phyloP scores from a whole-genome alignment of 2,888 invertebrate species.

The Diadegma fenestrale region DNA sequence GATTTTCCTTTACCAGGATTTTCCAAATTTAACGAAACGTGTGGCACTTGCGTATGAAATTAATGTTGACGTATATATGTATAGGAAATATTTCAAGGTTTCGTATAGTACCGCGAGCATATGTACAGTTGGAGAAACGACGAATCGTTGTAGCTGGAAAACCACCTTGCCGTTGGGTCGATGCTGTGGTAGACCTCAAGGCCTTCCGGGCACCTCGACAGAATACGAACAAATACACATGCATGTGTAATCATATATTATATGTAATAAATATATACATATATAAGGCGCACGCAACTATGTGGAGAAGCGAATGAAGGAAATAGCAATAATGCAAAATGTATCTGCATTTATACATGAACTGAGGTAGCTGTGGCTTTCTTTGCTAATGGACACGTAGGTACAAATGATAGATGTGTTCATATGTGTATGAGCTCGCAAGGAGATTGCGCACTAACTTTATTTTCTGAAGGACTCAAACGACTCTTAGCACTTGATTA shows the following conservation, averaged over 20 bases:
- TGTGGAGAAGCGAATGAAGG: conserved; percentile 42
- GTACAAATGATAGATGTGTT: neutral
- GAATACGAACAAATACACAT: conserved; percentile 32
- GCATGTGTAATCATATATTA: conserved; percentile 24
- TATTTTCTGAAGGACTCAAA: neutral
- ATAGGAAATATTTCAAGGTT: conserved; percentile 56
- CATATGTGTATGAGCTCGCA: neutral
- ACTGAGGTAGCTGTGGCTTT: conserved; percentile 35
- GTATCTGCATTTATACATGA: conserved; percentile 42
- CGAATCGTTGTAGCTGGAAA: conserved; percentile 54
- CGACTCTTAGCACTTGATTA: neutral
- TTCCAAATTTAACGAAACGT: neutral
- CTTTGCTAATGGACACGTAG: conserved; percentile 10
- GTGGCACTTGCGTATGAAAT: neutral
- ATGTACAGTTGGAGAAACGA: conserved; percentile 52
- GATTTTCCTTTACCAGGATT: too few species aligned
- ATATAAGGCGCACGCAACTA: conserved; percentile 12
- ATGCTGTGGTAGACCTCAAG: conserved; percentile 66
- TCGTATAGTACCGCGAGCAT: conserved; percentile 8
- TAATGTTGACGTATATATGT: conserved; percentile 4
- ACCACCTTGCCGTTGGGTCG: conserved; percentile 60
- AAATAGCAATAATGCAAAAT: conserved; percentile 50
- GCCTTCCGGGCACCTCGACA: conserved; percentile 58
- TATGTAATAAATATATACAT: conserved; percentile 6
- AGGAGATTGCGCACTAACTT: neutral